Evolutionary conservation across 2,888 invertebrate genomes (phyloP), one percentile per base, ranked within the genome.

Genomic region (Heliconius ismenius): DNA sequence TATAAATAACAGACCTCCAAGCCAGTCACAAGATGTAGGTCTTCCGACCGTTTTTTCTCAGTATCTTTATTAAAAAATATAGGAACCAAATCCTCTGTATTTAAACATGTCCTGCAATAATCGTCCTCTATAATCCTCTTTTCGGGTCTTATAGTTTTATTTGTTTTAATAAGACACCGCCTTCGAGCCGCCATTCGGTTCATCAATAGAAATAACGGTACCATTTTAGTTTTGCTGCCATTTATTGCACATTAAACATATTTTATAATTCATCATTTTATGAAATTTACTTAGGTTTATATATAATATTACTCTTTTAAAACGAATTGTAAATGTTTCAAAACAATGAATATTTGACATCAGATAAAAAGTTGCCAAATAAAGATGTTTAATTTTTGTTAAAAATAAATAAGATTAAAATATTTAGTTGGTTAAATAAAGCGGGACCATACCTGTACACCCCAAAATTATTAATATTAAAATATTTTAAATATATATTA

Each of bases 91-190:
- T 86, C 84, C 11, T 88, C 85, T 2, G 87, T 89, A 26, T 80
- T 83, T 24, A 91, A 79, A 75, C 91, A 91, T n/a, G 91, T 91
- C 68, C 91, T 85, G 76, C 91, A 91, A 77, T 72, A 74, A 15
- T 74, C 77, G 26, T 28, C 58, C 26, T 77, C 76, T 0, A 76
- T 69, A 32, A 60, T 62, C 21, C 39, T 67, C 67, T 63, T 76
- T 6, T 76, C 70, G 58, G 73, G 60, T 65, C 73, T 79, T 21
- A 64, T 43, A 60, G 63, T 67, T 80, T 75, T 77, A 24, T 63
- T 69, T 26, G 60, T 58, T 69, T 79, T 74, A 60, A 84, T 80
- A 54, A 83, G 60, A 58, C 73, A 76, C 79, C 81, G 83, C 80
- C 79, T 81, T 36, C 83, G 81, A 15, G 76, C 81, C 24, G 81